Base-by-base conservation (phyloP, 1,140 invertebrate species). In the Trinorchestia longiramus region DNA sequence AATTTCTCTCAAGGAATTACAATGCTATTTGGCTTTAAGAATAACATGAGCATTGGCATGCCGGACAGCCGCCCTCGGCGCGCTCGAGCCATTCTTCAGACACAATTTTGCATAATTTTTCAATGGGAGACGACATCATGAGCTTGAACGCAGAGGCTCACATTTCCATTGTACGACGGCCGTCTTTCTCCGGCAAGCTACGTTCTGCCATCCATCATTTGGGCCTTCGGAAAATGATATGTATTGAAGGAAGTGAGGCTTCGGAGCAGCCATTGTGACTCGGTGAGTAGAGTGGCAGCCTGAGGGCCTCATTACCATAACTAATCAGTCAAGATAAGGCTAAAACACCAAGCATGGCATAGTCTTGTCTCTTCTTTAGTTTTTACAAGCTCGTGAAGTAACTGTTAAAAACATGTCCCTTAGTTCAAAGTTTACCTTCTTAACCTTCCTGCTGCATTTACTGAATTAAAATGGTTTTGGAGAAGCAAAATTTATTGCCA, bases 261-360 rank as follows among this genome's bases (percentile, higher is more conserved):
- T 42, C 43, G 43, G 88, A 91, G 88, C 88, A 44, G 41, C 88
- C 88, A 91, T 91, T 91, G 88, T 91, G 88, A 42, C 88, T 91
- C 43, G 88, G 88, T 91, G 88, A 44, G 43, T 28, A 15, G 88
- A 91, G 41, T 43, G 88, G 19, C 88, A 91, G 88, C 43, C 43
- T 42, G 19, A 44, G 41, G 41, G 88, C 41, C 41, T 91, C 88
- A 91, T 91, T 91, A 91, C 88, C 88, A 91, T 91, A 91, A 91
- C 88, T 91, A 91, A 91, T 91, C 88, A 91, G 88, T 91, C 88
- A 91, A 91, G 88, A 91, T 91, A 91, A 91, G 88, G 88, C 41
- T 42, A 91, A 41, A 91, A 91, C 88, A 42, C 41, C 19, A 41
- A 11, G 88, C 88, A 42, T 91, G 88, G 43, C 88, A 91, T 91